Base-by-base conservation (phyloP, 2,113 vertebrate genomes). In the Toxotes jaculatrix region DNA sequence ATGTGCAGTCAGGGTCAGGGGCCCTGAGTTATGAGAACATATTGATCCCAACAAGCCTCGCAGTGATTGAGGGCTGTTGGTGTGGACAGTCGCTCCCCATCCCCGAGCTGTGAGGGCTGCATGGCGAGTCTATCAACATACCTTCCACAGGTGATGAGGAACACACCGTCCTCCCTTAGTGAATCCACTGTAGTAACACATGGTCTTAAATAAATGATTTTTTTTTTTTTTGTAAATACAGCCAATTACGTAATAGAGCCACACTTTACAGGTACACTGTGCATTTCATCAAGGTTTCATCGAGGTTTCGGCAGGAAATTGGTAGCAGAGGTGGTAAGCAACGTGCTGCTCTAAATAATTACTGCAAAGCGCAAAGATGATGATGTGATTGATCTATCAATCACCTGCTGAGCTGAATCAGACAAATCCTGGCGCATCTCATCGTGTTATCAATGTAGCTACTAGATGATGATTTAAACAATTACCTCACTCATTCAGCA, bases 11-110 rank as follows among this genome's bases (percentile, higher is more conserved):
- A 63, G 80, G 86, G 83, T 88, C 82, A 74, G 81, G 23, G 65
- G 38, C 68, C 60, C 53, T 65, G 77, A 88, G 77, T 88, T 88
- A 81, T 79, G 84, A 81, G 77, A 64, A 73, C 5, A 4, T 86
- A 91, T 93, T 55, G 88, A 90, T 90, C 83, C 76, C 68, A 43
- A 32, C 2, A 17, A 64, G 77, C 63, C 72, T 71, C 27, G 74
- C 66, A 38, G 65, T 88, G 90, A 91, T 82, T 78, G 86, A 81
- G 69, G 59, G 78, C 63, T 82, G 83, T 83, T 91, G 75, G 77
- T 88, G 68, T 47, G 84, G 68, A 75, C 60, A 72, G 71, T 38
- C 11, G 69, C 64, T 85, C 67, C 42, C 40, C 61, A 34, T 63
- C 27, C 40, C 72, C 17, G 47, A 75, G 0, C 69, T 70, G 66